phyloP scores from a whole-genome alignment of 2,888 invertebrate genomes.

The Dryomyza anilis region DNA sequence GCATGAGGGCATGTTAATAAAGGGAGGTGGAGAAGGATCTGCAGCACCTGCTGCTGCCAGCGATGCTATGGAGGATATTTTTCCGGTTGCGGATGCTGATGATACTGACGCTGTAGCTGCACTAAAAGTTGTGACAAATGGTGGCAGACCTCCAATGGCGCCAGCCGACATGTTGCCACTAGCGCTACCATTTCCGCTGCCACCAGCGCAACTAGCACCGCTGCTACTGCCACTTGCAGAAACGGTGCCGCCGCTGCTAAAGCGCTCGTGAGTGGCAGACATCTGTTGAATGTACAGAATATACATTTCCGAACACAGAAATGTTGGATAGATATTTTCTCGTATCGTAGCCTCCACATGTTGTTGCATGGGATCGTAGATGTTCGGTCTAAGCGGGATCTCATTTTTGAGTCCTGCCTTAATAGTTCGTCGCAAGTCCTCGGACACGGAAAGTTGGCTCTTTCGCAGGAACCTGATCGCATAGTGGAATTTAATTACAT shows the following conservation, averaged over 20 bases:
- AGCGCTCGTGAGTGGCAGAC: constrained; percentile 62
- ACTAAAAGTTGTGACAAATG: constrained; percentile 31
- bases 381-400: constrained; percentile 72
- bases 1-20: constrained; percentile 46
- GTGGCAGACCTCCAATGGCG: constrained; percentile 35
- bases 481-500: no score
- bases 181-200: constrained; percentile 49
- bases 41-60: constrained; percentile 34
- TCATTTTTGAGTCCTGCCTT: constrained; percentile 75
- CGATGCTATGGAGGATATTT: constrained; percentile 42
- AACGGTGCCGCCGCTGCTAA: constrained; percentile 48
- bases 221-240: constrained; percentile 43
- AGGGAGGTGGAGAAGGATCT: constrained; percentile 46
- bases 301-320: constrained; percentile 91
- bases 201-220: constrained; percentile 41
- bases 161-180: constrained; percentile 40
- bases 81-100: constrained; percentile 31
- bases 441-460: constrained; percentile 80
- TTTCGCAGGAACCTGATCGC: constrained; percentile 76
- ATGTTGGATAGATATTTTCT: constrained; percentile 88
- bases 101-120: constrained; percentile 37
- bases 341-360: constrained; percentile 82
- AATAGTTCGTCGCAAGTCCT: constrained; percentile 79
- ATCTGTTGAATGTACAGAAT: constrained; percentile 79
- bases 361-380: constrained; percentile 84